These are phyloP conservation scores for Burhinus oedicnemus DNA, from an alignment of 2,113 vertebrate genomes.

Conservation along the genomic window DNA sequence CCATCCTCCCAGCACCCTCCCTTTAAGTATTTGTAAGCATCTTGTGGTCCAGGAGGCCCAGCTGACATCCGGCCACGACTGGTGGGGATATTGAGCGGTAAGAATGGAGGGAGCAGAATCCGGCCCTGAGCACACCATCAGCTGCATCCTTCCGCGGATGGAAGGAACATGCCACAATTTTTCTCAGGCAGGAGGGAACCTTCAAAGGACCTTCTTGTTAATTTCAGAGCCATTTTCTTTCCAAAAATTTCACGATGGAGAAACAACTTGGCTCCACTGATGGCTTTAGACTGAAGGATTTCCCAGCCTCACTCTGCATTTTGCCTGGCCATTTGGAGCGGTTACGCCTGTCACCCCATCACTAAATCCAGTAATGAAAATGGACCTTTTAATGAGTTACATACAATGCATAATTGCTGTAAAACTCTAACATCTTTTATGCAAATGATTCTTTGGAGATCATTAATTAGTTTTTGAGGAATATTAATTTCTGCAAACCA, in stretches of 20 bases:
- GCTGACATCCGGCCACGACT: background rate
- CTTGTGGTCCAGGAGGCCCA: background rate
- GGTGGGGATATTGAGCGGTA: background rate
- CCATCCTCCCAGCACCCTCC: too few relatives aligned
- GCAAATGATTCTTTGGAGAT: conserved; percentile 70
- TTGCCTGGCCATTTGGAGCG: conserved; percentile 43
- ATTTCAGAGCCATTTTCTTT: background rate
- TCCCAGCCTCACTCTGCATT: conserved; percentile 6
- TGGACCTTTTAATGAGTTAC: conserved; percentile 64
- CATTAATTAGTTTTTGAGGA: conserved; percentile 73
- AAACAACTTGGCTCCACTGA: background rate
- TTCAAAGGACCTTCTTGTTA: background rate
- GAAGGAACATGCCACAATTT: background rate
- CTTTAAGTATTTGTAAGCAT: too few relatives aligned
- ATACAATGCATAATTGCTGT: conserved; percentile 56
- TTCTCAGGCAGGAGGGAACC: background rate
- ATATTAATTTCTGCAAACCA: conserved; percentile 72
- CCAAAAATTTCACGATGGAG: background rate
- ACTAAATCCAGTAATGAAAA: conserved; percentile 69
- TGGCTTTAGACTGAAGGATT: background rate
- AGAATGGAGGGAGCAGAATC: background rate
- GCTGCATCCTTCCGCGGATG: background rate
- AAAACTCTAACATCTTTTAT: conserved; percentile 64
- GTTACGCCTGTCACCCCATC: conserved; percentile 57
- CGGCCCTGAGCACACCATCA: background rate